These are phyloP conservation scores for Drosophila kanapiae DNA, from an alignment of 1,140 invertebrate genomes.

Conservation along the genomic window DNA sequence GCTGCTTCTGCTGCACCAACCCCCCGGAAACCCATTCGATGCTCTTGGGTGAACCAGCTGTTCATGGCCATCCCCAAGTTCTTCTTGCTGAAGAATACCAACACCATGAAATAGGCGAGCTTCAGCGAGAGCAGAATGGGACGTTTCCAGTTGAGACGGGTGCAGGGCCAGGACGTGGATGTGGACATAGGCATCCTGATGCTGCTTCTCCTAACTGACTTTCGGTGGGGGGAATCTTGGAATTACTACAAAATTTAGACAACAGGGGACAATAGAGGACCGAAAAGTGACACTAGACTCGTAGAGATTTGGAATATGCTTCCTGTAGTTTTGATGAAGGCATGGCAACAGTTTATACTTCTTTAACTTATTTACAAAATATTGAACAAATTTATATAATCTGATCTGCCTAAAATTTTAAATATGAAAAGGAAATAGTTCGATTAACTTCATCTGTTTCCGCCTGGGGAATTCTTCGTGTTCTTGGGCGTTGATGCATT, in stretches of 20 bases:
- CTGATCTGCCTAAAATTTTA: no score
- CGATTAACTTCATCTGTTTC: no score
- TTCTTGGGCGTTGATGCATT: no score
- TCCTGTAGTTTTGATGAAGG: no score
- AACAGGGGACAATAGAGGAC: no score
- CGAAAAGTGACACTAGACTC: background rate
- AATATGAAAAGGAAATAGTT: no score
- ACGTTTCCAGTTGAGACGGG: constrained; percentile 43
- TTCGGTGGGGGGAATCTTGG: background rate
- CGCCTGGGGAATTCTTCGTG: no score
- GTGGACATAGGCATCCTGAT: constrained; percentile 11
- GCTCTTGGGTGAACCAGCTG: background rate
- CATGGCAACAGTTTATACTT: no score
- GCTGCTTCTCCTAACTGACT: background rate
- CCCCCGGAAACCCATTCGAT: background rate
- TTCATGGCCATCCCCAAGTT: background rate
- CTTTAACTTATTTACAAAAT: no score
- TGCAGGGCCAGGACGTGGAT: constrained; percentile 2
- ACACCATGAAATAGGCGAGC: constrained; percentile 41
- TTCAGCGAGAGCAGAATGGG: constrained; percentile 29
- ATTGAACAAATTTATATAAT: no score
- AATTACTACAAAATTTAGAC: background rate
- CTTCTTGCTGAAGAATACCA: constrained; percentile 22
- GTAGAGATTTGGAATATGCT: background rate
- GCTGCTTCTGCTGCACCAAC: background rate